Conservation (phyloP, 2,113 vertebrate species). For the Hippocampus guttulatus region DNA sequence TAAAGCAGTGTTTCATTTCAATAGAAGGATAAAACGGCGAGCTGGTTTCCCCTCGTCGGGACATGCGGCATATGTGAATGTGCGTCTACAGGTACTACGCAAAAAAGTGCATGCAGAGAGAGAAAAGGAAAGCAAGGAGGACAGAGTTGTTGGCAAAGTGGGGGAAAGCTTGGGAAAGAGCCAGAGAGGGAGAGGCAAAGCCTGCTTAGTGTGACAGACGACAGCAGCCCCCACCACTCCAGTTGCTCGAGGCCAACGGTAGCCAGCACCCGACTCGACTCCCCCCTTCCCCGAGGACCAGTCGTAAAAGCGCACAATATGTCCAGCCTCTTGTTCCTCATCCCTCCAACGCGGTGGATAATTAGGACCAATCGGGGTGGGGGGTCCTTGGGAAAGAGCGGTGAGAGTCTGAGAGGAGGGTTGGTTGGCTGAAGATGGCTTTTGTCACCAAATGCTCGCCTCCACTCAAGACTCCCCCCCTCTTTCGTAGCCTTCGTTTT, state of each 20-base stretch:
- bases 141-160: slow-evolving; percentile 7
- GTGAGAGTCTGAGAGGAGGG: slow-evolving; percentile 18
- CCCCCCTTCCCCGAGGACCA: slow-evolving; percentile 35
- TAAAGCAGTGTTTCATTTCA: slow-evolving; percentile 56
- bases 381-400: slow-evolving; percentile 21
- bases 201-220: slow-evolving; percentile 50
- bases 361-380: slow-evolving; percentile 22
- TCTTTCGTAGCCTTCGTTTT: background rate
- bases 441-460: slow-evolving; percentile 10
- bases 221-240: slow-evolving; percentile 21
- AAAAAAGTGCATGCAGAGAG: slow-evolving; percentile 62
- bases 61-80: slow-evolving; percentile 64
- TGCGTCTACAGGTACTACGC: slow-evolving; percentile 65
- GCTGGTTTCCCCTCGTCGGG: slow-evolving; percentile 57
- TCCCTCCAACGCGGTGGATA: background rate
- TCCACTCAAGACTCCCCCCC: background rate
- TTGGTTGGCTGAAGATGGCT: slow-evolving; percentile 12
- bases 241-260: slow-evolving; percentile 38
- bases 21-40: slow-evolving; percentile 66
- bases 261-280: slow-evolving; percentile 2
- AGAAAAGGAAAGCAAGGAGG: slow-evolving; percentile 11
- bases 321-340: slow-evolving; percentile 10
- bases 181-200: slow-evolving; percentile 29
- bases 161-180: slow-evolving; percentile 30
- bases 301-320: slow-evolving; percentile 51